Conservation (phyloP, 2,113 vertebrate species). For the Acanthisitta chloris region DNA sequence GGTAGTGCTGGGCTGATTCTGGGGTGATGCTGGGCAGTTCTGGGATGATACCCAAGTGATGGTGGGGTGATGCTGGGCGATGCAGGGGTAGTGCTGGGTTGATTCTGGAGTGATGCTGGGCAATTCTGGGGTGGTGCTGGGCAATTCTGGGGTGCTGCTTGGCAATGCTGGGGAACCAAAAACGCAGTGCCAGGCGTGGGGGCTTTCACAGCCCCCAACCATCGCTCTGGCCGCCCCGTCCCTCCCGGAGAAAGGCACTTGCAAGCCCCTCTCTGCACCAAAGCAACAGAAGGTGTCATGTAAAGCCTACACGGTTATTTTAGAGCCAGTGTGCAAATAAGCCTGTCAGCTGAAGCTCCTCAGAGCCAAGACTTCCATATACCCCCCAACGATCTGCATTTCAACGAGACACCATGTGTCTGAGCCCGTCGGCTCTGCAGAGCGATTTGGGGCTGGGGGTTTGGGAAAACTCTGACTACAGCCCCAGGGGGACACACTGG, state of each 20-base stretch:
- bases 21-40: not conserved
- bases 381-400: conserved; percentile 24
- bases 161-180: no score
- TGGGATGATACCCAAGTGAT: not conserved
- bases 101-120: not conserved
- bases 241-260: not conserved
- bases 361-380: conserved; percentile 26
- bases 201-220: not conserved
- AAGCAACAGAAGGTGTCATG: conserved; percentile 43
- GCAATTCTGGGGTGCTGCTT: accelerated
- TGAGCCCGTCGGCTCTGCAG: not conserved
- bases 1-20: not conserved
- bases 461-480: not conserved
- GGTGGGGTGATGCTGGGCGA: no score
- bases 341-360: conserved; percentile 55
- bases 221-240: not conserved
- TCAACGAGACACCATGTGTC: conserved; percentile 10
- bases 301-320: conserved; percentile 54
- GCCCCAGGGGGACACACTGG: accelerated
- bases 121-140: not conserved
- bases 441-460: not conserved
- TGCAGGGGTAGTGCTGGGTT: no score
- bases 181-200: accelerated
- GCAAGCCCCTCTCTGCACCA: not conserved
- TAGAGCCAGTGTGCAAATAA: conserved; percentile 52